Evolutionary conservation across 2,113 vertebrate genomes (phyloP).

Genomic region (Albula glossodonta): DNA sequence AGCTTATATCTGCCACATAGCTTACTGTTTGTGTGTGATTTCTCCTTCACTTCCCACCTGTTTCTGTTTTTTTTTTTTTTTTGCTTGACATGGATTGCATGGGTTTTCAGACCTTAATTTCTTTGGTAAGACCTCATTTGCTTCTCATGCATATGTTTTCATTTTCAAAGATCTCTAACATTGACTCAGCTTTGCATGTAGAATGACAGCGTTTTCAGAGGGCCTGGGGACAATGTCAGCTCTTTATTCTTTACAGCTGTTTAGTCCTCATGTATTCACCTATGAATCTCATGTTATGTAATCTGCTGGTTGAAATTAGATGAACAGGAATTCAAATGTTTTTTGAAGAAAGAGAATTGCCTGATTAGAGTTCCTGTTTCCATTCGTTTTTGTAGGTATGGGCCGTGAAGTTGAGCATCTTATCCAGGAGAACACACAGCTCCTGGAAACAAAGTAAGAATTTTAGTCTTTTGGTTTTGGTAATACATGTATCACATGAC

Average conservation of each 20-base stretch:
- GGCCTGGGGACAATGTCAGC: neutral
- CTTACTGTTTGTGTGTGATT: neutral
- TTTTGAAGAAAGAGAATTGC: neutral
- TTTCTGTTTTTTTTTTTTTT: slow-evolving; percentile 40
- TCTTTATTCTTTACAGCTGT: neutral
- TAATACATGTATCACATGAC: neutral
- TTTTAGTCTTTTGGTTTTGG: slow-evolving; percentile 17
- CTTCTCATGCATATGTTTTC: slow-evolving; percentile 37
- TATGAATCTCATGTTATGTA: neutral
- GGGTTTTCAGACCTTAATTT: slow-evolving; percentile 87
- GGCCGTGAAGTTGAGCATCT: slow-evolving; percentile 98
- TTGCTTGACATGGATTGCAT: slow-evolving; percentile 77
- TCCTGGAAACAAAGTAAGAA: slow-evolving; percentile 94
- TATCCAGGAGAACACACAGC: slow-evolving; percentile 94
- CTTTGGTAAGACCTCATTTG: slow-evolving; percentile 88
- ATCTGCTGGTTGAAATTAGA: neutral
- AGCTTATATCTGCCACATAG: neutral
- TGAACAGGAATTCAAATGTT: neutral
- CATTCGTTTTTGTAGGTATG: slow-evolving; percentile 83
- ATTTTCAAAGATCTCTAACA: neutral
- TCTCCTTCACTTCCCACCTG: slow-evolving; percentile 43
- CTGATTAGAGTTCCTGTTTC: slow-evolving; percentile 17
- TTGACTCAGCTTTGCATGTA: neutral
- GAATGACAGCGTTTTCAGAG: neutral
- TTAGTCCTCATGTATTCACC: neutral